phyloP scores from a whole-genome alignment of 2,888 invertebrate genomes.

The Morpho helenor region DNA sequence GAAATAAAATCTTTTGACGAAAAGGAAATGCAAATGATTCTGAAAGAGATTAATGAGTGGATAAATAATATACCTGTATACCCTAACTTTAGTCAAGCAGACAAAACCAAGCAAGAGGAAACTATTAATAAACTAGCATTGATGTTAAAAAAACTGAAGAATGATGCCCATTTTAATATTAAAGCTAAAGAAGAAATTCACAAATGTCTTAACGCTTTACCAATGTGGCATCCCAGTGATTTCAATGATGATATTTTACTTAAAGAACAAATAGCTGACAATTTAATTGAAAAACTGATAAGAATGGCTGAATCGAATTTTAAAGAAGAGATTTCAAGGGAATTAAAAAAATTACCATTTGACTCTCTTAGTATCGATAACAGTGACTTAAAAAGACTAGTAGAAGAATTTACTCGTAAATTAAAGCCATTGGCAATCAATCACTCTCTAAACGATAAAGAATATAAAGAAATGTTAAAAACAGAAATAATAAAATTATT shows the following conservation, averaged over 20 bases:
- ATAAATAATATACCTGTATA: slow-evolving; percentile 15
- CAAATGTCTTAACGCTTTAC: slow-evolving; percentile 15
- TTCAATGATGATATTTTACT: slow-evolving; percentile 1
- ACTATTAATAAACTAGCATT: slow-evolving; percentile 6
- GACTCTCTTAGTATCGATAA: not conserved
- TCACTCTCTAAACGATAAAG: slow-evolving; percentile 3
- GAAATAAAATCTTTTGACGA: not conserved
- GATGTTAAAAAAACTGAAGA: slow-evolving; percentile 8
- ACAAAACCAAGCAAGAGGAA: slow-evolving; percentile 10
- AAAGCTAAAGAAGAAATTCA: slow-evolving; percentile 17
- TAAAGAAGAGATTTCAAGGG: slow-evolving; percentile 3
- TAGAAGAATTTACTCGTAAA: slow-evolving; percentile 4
- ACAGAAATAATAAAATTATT: slow-evolving; percentile 9
- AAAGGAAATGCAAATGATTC: slow-evolving; percentile 1
- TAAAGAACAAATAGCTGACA: slow-evolving; percentile 13
- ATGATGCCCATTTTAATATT: slow-evolving; percentile 10
- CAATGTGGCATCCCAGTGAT: slow-evolving; percentile 17
- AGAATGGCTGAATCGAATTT: slow-evolving; percentile 8
- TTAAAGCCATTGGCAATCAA: slow-evolving; percentile 2
- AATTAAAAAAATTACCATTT: slow-evolving; percentile 6
- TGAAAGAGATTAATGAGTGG: slow-evolving; percentile 14
- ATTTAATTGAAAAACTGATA: slow-evolving; percentile 13
- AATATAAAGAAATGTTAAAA: slow-evolving; percentile 9
- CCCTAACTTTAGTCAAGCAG: slow-evolving; percentile 7
- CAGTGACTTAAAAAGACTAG: not conserved